These are phyloP conservation scores for Micromussa lordhowensis DNA, from an alignment of 92 coral and sea anemone genomes.

Conservation along the genomic window DNA sequence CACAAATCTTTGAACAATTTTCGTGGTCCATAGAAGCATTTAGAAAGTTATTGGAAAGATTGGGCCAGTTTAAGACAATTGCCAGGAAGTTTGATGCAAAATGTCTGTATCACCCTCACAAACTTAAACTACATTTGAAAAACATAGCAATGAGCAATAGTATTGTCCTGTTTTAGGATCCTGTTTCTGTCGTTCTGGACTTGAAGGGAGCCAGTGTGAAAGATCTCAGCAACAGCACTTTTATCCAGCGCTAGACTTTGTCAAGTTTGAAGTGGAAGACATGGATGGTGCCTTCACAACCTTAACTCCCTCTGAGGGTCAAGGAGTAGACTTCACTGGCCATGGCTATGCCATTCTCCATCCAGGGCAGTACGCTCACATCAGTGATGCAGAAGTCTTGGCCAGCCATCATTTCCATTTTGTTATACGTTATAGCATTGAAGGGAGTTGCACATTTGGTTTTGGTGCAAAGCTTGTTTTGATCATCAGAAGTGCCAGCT, in stretches of 20 bases:
- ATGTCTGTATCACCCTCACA: not conserved
- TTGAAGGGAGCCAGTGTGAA: conserved; percentile 73
- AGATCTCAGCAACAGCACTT: conserved; percentile 62
- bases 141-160: not conserved
- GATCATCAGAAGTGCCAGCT: not conserved
- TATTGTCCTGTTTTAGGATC: conserved; percentile 57
- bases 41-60: not conserved
- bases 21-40: not conserved
- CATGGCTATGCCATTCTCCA: conserved; percentile 71
- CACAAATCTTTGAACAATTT: not conserved
- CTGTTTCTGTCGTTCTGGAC: conserved; percentile 80
- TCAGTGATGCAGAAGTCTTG: conserved; percentile 33
- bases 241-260: conserved; percentile 76
- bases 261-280: conserved; percentile 77
- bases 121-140: not conserved
- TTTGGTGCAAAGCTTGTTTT: conserved; percentile 17
- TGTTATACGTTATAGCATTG: conserved; percentile 69
- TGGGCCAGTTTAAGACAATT: not conserved
- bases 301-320: conserved; percentile 49
- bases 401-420: conserved; percentile 54
- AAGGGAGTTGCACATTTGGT: conserved; percentile 34
- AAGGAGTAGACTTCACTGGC: conserved; percentile 71
- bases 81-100: not conserved
- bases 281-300: conserved; percentile 49
- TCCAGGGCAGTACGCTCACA: conserved; percentile 46